Percentiles rank a stretch among this genome's conserved stretches.
Evolutionary conservation across 2,113 vertebrate genomes (phyloP).

Genomic region (Ciconia stormi): DNA sequence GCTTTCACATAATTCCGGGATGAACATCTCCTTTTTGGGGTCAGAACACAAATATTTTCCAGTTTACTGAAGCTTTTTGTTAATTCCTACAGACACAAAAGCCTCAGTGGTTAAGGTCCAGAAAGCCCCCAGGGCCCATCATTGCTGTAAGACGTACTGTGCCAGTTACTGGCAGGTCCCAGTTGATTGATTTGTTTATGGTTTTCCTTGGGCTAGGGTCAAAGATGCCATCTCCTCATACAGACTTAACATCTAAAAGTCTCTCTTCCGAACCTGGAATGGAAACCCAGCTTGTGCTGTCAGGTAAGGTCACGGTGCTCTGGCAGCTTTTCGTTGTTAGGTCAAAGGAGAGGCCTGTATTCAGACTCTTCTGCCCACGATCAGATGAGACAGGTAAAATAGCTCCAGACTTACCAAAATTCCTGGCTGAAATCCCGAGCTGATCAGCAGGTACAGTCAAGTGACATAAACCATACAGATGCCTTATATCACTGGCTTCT

Average conservation of each 20-base stretch:
- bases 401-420: not conserved
- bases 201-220: slow-evolving; percentile 10
- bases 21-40: not conserved
- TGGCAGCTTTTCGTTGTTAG: not conserved
- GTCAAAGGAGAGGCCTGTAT: not conserved
- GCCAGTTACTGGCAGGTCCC: not conserved
- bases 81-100: not conserved
- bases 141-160: not conserved
- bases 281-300: not conserved
- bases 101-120: not conserved
- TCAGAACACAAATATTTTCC: not conserved
- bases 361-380: not conserved
- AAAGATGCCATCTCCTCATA: not conserved
- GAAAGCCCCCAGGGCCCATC: not conserved
- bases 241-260: not conserved
- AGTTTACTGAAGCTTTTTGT: not conserved
- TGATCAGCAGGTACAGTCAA: not conserved
- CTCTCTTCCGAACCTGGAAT: not conserved
- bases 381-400: not conserved
- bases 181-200: not conserved
- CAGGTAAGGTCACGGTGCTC: slow-evolving; percentile 20
- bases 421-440: not conserved
- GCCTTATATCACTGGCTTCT: not conserved
- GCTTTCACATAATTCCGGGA: not conserved
- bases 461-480: not conserved